A percentile compares a stretch with the other conserved stretches of the same genome.
Conservation (phyloP, 2,113 vertebrate genomes). For the Labeo catla region DNA sequence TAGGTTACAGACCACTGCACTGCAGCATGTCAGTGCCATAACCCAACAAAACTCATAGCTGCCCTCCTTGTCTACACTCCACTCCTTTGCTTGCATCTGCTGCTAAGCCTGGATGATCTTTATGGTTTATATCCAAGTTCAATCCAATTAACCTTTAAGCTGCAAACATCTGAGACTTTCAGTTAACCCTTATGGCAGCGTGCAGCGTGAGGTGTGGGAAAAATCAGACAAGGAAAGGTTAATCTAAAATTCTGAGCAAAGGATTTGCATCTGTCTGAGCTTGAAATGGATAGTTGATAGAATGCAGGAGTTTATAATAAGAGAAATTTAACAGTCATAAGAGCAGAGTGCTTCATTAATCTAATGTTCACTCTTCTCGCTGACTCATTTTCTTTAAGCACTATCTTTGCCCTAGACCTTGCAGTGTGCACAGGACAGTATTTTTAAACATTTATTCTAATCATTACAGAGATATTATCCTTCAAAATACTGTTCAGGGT, state of each 20-base stretch:
- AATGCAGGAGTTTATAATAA: background rate
- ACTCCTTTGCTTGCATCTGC: background rate
- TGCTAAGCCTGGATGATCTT: constrained; percentile 10
- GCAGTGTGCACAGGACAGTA: background rate
- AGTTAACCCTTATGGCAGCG: background rate
- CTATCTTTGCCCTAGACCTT: background rate
- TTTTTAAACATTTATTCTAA: too few relatives aligned
- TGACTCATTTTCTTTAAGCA: background rate
- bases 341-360: constrained; percentile 15
- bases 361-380: background rate
- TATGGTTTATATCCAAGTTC: constrained; percentile 39
- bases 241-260: constrained; percentile 5
- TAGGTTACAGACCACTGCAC: constrained; percentile 8
- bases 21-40: background rate
- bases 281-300: background rate
- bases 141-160: constrained; percentile 54
- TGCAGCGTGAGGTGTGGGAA: background rate
- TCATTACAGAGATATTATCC: background rate
- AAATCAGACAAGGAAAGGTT: constrained; percentile 6
- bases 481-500: background rate
- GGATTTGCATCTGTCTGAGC: background rate
- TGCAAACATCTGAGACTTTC: background rate
- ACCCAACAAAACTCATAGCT: background rate
- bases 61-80: background rate
- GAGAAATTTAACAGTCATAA: background rate